Evolutionary conservation across 2,113 vertebrate genomes (phyloP).

Genomic region (Epinephelus lanceolatus): DNA sequence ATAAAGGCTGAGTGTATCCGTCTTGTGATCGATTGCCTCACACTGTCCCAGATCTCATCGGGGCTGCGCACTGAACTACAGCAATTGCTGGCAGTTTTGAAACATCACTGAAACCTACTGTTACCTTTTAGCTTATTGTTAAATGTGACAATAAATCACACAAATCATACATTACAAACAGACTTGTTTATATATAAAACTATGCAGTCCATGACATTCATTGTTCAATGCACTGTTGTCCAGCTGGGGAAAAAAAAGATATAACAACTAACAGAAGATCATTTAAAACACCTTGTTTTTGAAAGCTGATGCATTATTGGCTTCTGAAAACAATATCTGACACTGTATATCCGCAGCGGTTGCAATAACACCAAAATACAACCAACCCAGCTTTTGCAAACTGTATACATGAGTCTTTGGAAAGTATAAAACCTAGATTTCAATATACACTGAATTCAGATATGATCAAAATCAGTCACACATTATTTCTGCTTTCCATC

Average conservation of each 20-base stretch:
- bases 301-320: constrained; percentile 39
- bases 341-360: constrained; percentile 22
- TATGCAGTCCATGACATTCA: constrained; percentile 68
- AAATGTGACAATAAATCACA: constrained; percentile 52
- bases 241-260: constrained; percentile 5
- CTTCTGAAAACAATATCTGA: constrained; percentile 40
- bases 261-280: not conserved
- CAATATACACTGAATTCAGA: constrained; percentile 63
- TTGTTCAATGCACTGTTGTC: constrained; percentile 52
- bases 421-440: constrained; percentile 72
- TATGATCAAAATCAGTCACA: constrained; percentile 49
- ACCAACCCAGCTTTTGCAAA: constrained; percentile 42
- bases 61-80: not conserved
- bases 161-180: constrained; percentile 70
- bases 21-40: not conserved
- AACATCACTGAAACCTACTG: constrained; percentile 16
- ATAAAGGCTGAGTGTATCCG: constrained; percentile 21
- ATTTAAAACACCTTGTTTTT: constrained; percentile 30
- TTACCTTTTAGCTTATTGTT: constrained; percentile 49
- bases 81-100: not conserved
- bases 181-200: constrained; percentile 63
- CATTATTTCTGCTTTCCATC: constrained; percentile 31
- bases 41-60: constrained; percentile 22
- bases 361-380: constrained; percentile 48
- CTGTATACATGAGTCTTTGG: constrained; percentile 57